These are phyloP conservation scores for Amphipyra tragopoginis DNA, from an alignment of 2,888 invertebrate genomes.

Conservation along the genomic window DNA sequence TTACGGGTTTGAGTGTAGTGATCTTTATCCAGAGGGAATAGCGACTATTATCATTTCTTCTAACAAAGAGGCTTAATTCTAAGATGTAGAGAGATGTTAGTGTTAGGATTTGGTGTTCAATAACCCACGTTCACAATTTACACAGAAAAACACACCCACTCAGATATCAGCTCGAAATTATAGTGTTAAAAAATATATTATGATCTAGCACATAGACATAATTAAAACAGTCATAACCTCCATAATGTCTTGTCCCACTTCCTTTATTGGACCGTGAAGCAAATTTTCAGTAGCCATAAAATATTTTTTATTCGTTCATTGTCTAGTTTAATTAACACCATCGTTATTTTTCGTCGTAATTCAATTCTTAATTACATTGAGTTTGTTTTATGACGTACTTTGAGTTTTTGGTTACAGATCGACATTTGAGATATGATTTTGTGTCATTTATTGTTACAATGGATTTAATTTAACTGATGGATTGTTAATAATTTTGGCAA, in stretches of 20 bases:
- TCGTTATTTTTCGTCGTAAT: conserved; percentile 58
- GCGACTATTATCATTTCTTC: no score
- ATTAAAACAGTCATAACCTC: conserved; percentile 51
- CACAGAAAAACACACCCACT: conserved; percentile 37
- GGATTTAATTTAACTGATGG: not conserved
- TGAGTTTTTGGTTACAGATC: conserved; percentile 48
- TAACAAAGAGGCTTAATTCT: no score
- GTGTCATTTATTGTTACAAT: not conserved
- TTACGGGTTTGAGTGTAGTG: no score
- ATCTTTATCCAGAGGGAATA: no score
- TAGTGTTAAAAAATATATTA: conserved; percentile 41
- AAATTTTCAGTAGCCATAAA: conserved; percentile 59
- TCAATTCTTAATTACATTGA: conserved; percentile 56
- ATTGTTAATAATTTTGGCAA: not conserved
- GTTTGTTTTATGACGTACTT: conserved; percentile 52
- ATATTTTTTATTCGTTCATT: conserved; percentile 61
- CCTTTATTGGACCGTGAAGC: conserved; percentile 60
- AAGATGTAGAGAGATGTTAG: no score
- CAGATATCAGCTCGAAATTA: conserved; percentile 30
- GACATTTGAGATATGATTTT: conserved; percentile 37
- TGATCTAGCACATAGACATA: conserved; percentile 41
- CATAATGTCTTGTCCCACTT: conserved; percentile 55
- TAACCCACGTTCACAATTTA: conserved; percentile 22
- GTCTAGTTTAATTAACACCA: conserved; percentile 60
- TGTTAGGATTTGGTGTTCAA: no score